Evolutionary conservation across 1,140 invertebrate genomes (phyloP), one percentile per base, ranked within the genome.

Genomic region (Eupristina koningsbergeri): DNA sequence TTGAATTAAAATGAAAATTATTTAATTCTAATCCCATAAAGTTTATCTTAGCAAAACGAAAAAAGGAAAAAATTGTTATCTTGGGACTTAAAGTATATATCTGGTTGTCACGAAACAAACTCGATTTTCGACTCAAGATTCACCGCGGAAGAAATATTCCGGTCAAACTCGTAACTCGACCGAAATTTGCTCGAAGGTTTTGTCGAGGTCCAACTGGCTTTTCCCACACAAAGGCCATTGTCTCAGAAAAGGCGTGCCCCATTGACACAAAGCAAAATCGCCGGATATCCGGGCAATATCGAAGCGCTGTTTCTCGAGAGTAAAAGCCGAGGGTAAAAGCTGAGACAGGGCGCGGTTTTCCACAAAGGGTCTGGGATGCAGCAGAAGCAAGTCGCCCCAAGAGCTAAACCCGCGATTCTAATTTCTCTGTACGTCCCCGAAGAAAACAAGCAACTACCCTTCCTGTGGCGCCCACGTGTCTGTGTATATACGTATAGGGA

Each of bases 201-300:
- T 9, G 5, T 26, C 8, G 26, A 7, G 45, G 17, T 73, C 15
- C 47, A 29, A 39, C 39, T 26, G 78, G 19, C 13, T 53, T 50
- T 78, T 63, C 58, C 61, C 39, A 22, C 22, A 50, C 78, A 79
- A 47, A 71, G 69, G 22, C 58, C 45, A 50, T 76, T 82, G 67
- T 74, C 64, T 73, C 76, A 11, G 19, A n/a, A 39, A 26, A 58
- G 64, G 64, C 61, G 45, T 29, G 83, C 64, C 58, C 83, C 83
- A 84, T 83, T 88, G 84, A 88, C 85, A 87, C 84, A 80, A 74
- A 86, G 85, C 80, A 76, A 86, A 86, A 85, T 85, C 76, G 19
- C 61, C 83, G 75, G 80, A 85, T 74, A 53, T 83, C 81, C 85
- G 77, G 41, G 69, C 74, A 75, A 83, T 80, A 80, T 85, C 47